These are phyloP conservation scores for Macrosoma leucophasiata DNA, from an alignment of 2,888 invertebrate genomes.

Conservation along the genomic window DNA sequence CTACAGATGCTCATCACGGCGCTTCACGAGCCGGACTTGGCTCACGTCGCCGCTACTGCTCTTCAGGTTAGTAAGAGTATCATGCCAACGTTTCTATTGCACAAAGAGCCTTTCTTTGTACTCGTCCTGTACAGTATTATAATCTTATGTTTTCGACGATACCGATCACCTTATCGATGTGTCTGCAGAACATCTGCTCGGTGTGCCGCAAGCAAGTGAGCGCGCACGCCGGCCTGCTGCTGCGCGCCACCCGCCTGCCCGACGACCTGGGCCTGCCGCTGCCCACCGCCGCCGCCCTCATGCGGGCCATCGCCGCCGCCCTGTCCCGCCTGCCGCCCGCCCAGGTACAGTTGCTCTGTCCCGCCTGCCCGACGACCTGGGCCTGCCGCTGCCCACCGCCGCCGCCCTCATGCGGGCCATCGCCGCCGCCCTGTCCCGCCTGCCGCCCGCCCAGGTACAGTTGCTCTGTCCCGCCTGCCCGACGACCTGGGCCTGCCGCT, in stretches of 20 bases:
- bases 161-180: neutral
- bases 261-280: conserved; percentile 84
- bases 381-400: conserved; percentile 84
- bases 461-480: conserved; percentile 81
- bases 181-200: conserved; percentile 81
- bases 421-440: conserved; percentile 64
- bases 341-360: conserved; percentile 69
- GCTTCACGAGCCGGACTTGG: conserved; percentile 82
- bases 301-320: conserved; percentile 79
- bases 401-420: conserved; percentile 84
- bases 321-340: conserved; percentile 67
- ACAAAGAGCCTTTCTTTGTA: no score
- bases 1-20: conserved; percentile 86
- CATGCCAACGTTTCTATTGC: no score
- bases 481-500: conserved; percentile 84
- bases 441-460: conserved; percentile 69
- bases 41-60: conserved; percentile 87
- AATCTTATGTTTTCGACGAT: conserved; percentile 1
- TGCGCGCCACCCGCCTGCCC: conserved; percentile 83
- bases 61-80: conserved; percentile 81
- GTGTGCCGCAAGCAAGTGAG: conserved; percentile 88
- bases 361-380: conserved; percentile 82
- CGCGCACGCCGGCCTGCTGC: conserved; percentile 81
- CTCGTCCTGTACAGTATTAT: no score
- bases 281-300: conserved; percentile 83